Evolutionary conservation across 2,888 invertebrate species (phyloP), one percentile per base, ranked within the genome.

Genomic region (Dermolepida albohirtum): DNA sequence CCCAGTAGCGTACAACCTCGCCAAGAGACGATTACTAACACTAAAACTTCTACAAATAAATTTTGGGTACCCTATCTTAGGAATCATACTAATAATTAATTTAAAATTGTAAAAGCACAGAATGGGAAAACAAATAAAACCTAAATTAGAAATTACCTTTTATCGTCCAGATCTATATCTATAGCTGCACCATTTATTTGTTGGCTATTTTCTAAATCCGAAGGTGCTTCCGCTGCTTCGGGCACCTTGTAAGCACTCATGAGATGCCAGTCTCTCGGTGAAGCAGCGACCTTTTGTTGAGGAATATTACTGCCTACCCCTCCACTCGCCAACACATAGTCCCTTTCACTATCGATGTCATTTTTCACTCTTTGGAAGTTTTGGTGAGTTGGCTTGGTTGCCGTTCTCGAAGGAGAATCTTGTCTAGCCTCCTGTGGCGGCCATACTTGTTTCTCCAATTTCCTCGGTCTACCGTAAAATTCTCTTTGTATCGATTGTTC

Each of bases 401-500:
- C 86, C 82, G 81, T 86, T 82, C 79, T 78, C 54, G 81, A 79
- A 7, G 83, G 86, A 79, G 84, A 85, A 82, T 82, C 85, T 82
- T 80, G 82, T 73, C 76, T 66, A 12, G 57, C 64, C 16, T 47
- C 71, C 51, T 44, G 63, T 12, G 78, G 78, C 52, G 79, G 78
- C 79, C 78, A 78, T 43, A 76, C 74, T 44, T 70, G 89, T 74
- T 89, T 89, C 74, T 90, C 90, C 70, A 93, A 82, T 78, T 91
- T 92, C 78, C 92, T 92, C 17, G 93, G 92, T 77, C 91, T 87
- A n/a, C 92, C 89, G 77, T 93, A 93, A 80, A 92, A 92, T 80
- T 92, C 92, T 59, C 89, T 87, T 69, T 88, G 89, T 44, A 89
- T 70, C 34, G 71, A 68, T 34, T 70, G 74, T 49, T 84, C 80